Conservation (phyloP, 2,797 vertebrate species). For the Poliocrania exsul region DNA sequence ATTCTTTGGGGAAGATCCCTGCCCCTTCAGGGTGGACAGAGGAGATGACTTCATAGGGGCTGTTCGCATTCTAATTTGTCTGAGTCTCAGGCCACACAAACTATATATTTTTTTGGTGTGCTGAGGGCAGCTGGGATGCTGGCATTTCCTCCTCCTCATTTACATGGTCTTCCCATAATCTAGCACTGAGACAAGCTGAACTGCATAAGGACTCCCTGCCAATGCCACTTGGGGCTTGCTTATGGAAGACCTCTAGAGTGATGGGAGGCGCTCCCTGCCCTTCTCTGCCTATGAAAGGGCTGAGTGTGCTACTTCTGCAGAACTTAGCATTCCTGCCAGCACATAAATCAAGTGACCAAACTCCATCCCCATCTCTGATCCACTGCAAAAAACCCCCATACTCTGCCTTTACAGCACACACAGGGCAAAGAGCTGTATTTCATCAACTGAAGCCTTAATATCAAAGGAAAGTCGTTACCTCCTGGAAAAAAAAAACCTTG, state of each 20-base stretch:
- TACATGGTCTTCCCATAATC: slow-evolving; percentile 64
- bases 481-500: neutral
- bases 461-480: slow-evolving; percentile 26
- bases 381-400: slow-evolving; percentile 3
- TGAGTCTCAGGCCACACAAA: slow-evolving; percentile 30
- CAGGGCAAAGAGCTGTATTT: slow-evolving; percentile 33
- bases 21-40: neutral
- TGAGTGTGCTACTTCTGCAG: slow-evolving; percentile 56
- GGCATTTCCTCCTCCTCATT: slow-evolving; percentile 58
- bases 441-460: slow-evolving; percentile 53
- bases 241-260: neutral
- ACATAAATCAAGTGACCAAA: slow-evolving; percentile 43
- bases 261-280: slow-evolving; percentile 41
- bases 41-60: slow-evolving; percentile 41
- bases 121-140: slow-evolving; percentile 36
- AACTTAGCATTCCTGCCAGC: slow-evolving; percentile 7
- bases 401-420: slow-evolving; percentile 19
- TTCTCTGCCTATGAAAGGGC: slow-evolving; percentile 50
- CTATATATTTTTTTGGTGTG: slow-evolving; percentile 10
- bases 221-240: slow-evolving; percentile 20
- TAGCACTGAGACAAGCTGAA: slow-evolving; percentile 9
- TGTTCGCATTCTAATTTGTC: slow-evolving; percentile 51
- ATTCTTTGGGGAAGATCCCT: slow-evolving; percentile 14
- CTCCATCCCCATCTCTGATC: slow-evolving; percentile 11
- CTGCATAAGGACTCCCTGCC: slow-evolving; percentile 41